A percentile compares a stretch with the other conserved stretches of the same genome.
phyloP scores from a whole-genome alignment of 2,797 vertebrate genomes.

The Enteromius fasciolatus region DNA sequence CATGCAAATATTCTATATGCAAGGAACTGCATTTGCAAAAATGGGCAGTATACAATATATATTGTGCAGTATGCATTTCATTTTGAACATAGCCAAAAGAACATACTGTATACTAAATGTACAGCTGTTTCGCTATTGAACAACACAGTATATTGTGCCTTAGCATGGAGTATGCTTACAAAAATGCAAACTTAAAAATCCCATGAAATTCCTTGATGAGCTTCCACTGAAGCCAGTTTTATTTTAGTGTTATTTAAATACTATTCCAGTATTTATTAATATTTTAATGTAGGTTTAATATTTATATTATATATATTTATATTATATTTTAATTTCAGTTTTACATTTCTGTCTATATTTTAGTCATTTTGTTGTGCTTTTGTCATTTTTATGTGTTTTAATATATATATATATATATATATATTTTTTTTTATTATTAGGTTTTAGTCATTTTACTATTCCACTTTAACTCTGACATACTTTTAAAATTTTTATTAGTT shows the following conservation, averaged over 20 bases:
- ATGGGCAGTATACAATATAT: too few relatives aligned
- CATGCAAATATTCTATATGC: background rate
- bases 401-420: too few relatives aligned
- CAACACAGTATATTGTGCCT: background rate
- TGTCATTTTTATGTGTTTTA: background rate
- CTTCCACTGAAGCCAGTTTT: background rate
- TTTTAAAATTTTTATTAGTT: background rate
- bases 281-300: background rate
- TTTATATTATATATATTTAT: too few relatives aligned
- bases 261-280: background rate
- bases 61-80: background rate
- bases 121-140: background rate
- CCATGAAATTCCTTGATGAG: background rate
- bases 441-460: background rate
- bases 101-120: background rate
- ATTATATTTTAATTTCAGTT: too few relatives aligned
- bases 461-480: background rate
- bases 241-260: background rate
- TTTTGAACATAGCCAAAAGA: background rate
- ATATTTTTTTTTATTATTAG: background rate
- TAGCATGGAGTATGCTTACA: background rate
- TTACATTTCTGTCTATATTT: background rate
- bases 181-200: background rate
- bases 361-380: background rate
- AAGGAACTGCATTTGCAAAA: background rate